These are phyloP conservation scores for Cyprinus carpio DNA, from an alignment of 2,113 vertebrate species.

Conservation along the genomic window DNA sequence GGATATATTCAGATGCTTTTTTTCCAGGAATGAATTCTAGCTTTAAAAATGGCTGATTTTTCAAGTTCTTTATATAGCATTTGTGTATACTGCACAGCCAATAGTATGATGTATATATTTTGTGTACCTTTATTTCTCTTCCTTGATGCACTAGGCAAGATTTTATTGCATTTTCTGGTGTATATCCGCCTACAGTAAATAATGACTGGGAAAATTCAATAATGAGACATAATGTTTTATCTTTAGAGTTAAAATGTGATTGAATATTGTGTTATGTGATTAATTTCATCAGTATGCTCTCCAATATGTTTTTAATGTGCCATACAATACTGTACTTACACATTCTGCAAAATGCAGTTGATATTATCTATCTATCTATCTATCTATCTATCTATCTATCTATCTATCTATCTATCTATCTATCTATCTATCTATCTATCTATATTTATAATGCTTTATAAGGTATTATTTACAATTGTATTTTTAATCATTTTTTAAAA, in stretches of 20 bases:
- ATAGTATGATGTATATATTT: background rate
- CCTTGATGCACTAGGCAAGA: background rate
- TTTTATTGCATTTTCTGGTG: background rate
- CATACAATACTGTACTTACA: background rate
- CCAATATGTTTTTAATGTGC: background rate
- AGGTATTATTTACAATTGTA: background rate
- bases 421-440: background rate
- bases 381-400: too few species aligned
- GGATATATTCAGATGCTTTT: conserved; percentile 10
- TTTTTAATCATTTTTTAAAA: background rate
- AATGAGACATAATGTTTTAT: too few species aligned
- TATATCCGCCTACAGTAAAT: background rate
- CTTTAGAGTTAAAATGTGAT: background rate
- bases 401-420: too few species aligned
- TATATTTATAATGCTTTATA: background rate
- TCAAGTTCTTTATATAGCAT: background rate
- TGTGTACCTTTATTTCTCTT: background rate
- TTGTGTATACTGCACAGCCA: background rate
- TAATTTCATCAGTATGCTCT: background rate
- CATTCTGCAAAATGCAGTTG: background rate
- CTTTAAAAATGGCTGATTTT: conserved; percentile 35
- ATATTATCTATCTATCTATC: too few species aligned
- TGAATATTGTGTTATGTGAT: background rate
- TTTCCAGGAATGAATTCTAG: conserved; percentile 17
- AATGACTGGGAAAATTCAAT: background rate